Percentiles rank a stretch among this genome's conserved stretches.
Conservation (phyloP, 2,888 invertebrate genomes). For the Barypeithes pellucidus region DNA sequence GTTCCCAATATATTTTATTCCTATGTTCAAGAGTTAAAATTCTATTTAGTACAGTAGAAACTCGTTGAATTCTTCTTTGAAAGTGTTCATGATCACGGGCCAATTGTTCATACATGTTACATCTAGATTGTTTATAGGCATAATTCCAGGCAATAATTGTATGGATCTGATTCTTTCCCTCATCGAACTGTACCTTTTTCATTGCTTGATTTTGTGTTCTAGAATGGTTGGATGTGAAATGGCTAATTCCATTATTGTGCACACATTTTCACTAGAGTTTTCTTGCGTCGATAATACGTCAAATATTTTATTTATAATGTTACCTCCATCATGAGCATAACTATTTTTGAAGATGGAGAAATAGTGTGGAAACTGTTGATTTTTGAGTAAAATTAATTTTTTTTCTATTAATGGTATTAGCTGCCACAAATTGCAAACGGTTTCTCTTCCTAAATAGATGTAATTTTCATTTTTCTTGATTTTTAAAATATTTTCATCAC, state of each 20-base stretch:
- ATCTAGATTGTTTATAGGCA: background rate
- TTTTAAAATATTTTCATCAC: background rate
- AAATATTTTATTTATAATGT: background rate
- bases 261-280: background rate
- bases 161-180: background rate
- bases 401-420: background rate
- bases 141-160: background rate
- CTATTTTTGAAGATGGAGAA: background rate
- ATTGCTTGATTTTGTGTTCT: too few species aligned
- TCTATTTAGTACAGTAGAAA: background rate
- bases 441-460: background rate
- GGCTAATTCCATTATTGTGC: too few species aligned
- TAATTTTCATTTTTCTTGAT: background rate
- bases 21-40: background rate
- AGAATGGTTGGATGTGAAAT: too few species aligned
- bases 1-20: background rate
- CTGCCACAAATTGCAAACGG: background rate
- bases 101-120: background rate
- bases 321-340: background rate
- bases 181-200: background rate
- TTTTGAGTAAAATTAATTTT: background rate
- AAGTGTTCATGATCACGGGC: background rate
- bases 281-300: background rate
- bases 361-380: background rate
- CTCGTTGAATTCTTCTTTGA: background rate